phyloP scores from a whole-genome alignment of 2,888 invertebrate species.

The Byasa hedistus region DNA sequence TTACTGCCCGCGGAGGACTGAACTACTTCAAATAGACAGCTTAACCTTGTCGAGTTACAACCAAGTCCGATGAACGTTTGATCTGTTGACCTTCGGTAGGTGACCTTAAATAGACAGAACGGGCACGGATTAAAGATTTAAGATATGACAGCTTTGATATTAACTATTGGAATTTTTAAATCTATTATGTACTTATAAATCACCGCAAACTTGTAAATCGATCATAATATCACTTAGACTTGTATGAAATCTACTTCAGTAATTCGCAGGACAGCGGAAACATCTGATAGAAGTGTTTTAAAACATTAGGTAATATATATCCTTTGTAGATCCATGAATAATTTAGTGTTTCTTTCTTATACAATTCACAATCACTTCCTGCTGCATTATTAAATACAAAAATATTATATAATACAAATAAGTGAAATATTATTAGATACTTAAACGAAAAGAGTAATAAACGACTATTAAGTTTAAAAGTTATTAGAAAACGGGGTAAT shows the following conservation, averaged over 20 bases:
- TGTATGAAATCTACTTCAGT: neutral
- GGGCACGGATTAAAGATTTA: conserved; percentile 11
- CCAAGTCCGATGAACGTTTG: conserved; percentile 31
- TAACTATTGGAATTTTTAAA: neutral
- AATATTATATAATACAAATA: too few species aligned
- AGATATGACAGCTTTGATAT: conserved; percentile 8
- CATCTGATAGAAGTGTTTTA: neutral
- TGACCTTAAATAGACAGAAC: conserved; percentile 31
- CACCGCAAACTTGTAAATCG: neutral
- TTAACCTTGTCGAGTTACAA: conserved; percentile 30
- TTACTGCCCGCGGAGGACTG: conserved; percentile 4
- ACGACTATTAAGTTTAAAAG: too few species aligned
- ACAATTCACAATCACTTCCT: too few species aligned
- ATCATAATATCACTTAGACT: neutral
- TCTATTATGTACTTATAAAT: neutral
- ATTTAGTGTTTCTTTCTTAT: too few species aligned
- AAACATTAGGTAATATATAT: neutral
- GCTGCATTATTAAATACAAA: too few species aligned
- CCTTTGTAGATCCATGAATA: neutral
- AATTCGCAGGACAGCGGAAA: neutral
- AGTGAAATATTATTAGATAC: too few species aligned
- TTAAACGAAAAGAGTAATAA: too few species aligned
- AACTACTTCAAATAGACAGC: conserved; percentile 16
- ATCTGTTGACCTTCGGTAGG: conserved; percentile 33
- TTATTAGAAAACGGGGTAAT: too few species aligned